phyloP scores from a whole-genome alignment of 2,888 invertebrate species.

The Drosophila atripex region DNA sequence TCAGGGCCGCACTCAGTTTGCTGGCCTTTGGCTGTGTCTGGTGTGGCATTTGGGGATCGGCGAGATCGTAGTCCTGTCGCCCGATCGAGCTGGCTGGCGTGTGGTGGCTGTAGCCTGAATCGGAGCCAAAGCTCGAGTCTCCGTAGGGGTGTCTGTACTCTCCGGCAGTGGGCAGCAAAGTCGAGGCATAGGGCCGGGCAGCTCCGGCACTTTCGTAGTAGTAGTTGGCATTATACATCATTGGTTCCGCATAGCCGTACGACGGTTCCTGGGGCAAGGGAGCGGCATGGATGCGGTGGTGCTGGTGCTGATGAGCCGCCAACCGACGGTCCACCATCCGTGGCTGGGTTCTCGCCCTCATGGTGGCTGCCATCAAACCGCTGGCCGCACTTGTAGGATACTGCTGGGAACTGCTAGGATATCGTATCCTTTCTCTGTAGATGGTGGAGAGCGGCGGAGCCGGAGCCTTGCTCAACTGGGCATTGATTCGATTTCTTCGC shows the following conservation, averaged over 20 bases:
- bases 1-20: conserved; percentile 78
- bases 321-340: conserved; percentile 80
- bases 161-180: conserved; percentile 46
- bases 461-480: conserved; percentile 77
- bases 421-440: conserved; percentile 81
- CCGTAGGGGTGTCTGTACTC: conserved; percentile 79
- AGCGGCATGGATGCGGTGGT: conserved; percentile 77
- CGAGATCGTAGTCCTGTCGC: conserved; percentile 78
- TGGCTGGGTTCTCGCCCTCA: conserved; percentile 82
- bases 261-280: conserved; percentile 78
- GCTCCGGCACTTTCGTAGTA: conserved; percentile 86
- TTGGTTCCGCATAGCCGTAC: conserved; percentile 86
- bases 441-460: conserved; percentile 75
- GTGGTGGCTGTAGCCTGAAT: conserved; percentile 92
- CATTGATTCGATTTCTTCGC: conserved; percentile 82
- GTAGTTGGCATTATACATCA: conserved; percentile 92
- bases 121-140: conserved; percentile 92
- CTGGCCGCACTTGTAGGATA: conserved; percentile 75
- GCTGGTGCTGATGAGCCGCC: conserved; percentile 68
- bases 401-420: conserved; percentile 70
- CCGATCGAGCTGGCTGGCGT: conserved; percentile 83
- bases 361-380: conserved; percentile 66
- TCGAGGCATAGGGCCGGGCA: conserved; percentile 67
- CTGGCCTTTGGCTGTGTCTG: conserved; percentile 60
- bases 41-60: conserved; percentile 53